Conservation (phyloP, 2,113 vertebrate species). For the Dipodomys spectabilis region DNA sequence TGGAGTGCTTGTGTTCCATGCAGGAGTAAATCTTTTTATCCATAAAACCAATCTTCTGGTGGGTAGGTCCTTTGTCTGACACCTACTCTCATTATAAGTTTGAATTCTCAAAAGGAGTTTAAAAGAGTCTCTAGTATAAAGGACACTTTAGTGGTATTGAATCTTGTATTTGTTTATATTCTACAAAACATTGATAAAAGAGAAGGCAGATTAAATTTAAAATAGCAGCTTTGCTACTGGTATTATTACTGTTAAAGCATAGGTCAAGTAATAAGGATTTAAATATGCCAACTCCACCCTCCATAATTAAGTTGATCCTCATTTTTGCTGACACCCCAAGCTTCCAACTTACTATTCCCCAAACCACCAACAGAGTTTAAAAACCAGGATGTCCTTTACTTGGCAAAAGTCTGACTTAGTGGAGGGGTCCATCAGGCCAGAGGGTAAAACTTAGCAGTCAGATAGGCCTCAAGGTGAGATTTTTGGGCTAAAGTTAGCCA, state of each 20-base stretch:
- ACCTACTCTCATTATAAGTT: conserved; percentile 20
- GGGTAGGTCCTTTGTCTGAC: not conserved
- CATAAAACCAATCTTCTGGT: not conserved
- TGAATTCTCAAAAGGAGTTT: conserved; percentile 9
- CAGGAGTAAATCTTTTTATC: conserved; percentile 24
- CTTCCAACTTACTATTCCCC: not conserved
- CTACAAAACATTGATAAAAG: conserved; percentile 28
- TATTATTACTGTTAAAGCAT: conserved; percentile 29
- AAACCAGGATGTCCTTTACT: not conserved
- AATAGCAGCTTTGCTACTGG: conserved; percentile 32
- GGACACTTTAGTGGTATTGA: not conserved
- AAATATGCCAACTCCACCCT: not conserved
- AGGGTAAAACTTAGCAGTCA: not conserved
- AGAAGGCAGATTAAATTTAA: conserved; percentile 38
- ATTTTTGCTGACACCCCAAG: not conserved
- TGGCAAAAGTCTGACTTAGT: not conserved
- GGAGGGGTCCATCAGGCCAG: not conserved
- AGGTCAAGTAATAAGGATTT: conserved; percentile 2
- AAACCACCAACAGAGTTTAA: not conserved
- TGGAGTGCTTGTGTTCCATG: not conserved
- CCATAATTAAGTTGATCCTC: not conserved
- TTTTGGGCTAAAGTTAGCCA: not conserved
- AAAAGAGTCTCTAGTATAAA: conserved; percentile 11
- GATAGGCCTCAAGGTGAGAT: not conserved
- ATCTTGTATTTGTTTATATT: conserved; percentile 42